These are phyloP conservation scores for Sinelater perroti DNA, from an alignment of 2,888 invertebrate species.

Conservation along the genomic window DNA sequence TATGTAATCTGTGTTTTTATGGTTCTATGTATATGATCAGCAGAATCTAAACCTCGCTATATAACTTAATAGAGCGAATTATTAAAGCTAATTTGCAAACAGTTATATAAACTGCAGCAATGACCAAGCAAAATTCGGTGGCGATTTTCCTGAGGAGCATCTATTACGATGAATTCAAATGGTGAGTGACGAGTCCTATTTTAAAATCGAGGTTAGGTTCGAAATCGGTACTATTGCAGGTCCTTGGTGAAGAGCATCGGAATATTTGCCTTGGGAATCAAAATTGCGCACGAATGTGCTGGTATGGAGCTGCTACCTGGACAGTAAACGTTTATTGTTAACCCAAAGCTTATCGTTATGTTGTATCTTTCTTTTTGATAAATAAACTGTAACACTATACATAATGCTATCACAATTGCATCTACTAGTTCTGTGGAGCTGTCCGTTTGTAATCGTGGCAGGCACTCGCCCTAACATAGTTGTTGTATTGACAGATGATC, in stretches of 20 bases:
- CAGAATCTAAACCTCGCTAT: too few species aligned
- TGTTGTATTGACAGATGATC: slow-evolving; percentile 84
- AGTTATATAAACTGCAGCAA: slow-evolving; percentile 62
- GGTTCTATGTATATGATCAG: too few species aligned
- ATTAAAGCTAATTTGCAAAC: too few species aligned
- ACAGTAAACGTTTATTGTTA: too few species aligned
- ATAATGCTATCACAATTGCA: too few species aligned
- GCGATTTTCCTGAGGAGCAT: slow-evolving; percentile 69
- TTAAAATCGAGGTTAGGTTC: slow-evolving; percentile 26
- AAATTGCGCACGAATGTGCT: slow-evolving; percentile 79
- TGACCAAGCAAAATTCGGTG: slow-evolving; percentile 68
- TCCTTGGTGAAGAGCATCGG: slow-evolving; percentile 81
- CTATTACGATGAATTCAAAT: slow-evolving; percentile 81
- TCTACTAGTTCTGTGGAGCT: too few species aligned
- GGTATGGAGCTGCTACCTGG: slow-evolving; percentile 69
- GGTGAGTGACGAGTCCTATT: slow-evolving; percentile 64
- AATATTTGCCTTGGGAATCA: slow-evolving; percentile 79
- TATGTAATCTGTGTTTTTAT: too few species aligned
- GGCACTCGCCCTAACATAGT: slow-evolving; percentile 88
- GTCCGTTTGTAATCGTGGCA: too few species aligned
- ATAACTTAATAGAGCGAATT: too few species aligned
- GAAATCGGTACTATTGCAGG: slow-evolving; percentile 64
- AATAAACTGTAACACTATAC: slow-evolving; percentile 17
- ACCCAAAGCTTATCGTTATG: slow-evolving; percentile 10
- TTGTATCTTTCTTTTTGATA: slow-evolving; percentile 19